Evolutionary conservation across 1,140 invertebrate species (phyloP).

Genomic region (Homalodisca vitripennis): DNA sequence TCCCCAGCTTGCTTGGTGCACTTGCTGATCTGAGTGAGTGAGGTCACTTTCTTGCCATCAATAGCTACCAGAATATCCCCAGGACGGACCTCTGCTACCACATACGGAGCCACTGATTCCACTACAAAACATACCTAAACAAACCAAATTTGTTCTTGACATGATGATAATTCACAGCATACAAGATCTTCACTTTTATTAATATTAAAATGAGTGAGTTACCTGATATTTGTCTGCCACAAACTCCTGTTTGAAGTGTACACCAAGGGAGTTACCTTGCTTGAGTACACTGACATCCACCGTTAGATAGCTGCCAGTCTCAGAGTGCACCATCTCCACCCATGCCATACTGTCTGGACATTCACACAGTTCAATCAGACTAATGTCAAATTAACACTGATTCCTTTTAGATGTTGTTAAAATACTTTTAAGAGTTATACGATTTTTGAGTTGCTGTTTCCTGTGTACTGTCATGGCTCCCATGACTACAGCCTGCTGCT

Average conservation of each 20-base stretch:
- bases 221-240: conserved; percentile 52
- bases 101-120: conserved; percentile 69
- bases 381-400: too few relatives aligned
- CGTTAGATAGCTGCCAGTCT: conserved; percentile 56
- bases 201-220: too few relatives aligned
- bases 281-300: conserved; percentile 65
- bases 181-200: background rate
- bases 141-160: background rate
- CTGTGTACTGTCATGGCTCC: too few relatives aligned
- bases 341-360: conserved; percentile 57
- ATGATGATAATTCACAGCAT: background rate
- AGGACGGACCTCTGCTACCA: conserved; percentile 60
- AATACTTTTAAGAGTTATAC: too few relatives aligned
- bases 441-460: too few relatives aligned
- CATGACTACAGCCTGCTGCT: too few relatives aligned
- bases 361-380: too few relatives aligned
- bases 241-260: conserved; percentile 65
- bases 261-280: conserved; percentile 62
- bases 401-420: too few relatives aligned
- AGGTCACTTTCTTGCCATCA: conserved; percentile 72
- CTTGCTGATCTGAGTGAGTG: conserved; percentile 71
- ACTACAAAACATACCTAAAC: conserved; percentile 60
- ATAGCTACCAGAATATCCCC: conserved; percentile 78
- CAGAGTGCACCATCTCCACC: conserved; percentile 52
- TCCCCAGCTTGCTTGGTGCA: conserved; percentile 56